phyloP scores from a whole-genome alignment of 2,888 invertebrate species.

The Leptinotarsa rubiginosa region DNA sequence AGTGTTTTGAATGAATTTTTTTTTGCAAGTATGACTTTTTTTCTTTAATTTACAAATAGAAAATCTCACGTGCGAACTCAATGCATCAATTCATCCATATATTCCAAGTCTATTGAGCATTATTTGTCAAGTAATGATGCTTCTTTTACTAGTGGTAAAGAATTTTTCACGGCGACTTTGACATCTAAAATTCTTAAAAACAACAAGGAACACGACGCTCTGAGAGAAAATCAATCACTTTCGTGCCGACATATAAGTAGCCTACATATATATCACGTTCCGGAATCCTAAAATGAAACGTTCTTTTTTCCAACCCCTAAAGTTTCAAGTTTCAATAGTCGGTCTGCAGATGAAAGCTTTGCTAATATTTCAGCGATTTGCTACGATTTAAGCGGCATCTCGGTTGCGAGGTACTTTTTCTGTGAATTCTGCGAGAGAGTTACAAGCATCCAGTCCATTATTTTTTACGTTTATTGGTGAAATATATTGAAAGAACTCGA shows the following conservation, averaged over 20 bases:
- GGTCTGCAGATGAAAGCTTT: constrained; percentile 58
- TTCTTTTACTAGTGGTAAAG: neutral
- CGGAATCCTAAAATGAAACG: constrained; percentile 49
- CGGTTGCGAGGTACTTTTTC: constrained; percentile 26
- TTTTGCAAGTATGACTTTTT: too few relatives aligned
- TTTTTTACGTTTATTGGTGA: constrained; percentile 44
- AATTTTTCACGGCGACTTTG: constrained; percentile 15
- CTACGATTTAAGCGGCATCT: constrained; percentile 50
- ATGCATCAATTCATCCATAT: too few relatives aligned
- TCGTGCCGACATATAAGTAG: constrained; percentile 54
- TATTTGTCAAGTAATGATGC: too few relatives aligned
- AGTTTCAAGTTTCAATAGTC: constrained; percentile 58
- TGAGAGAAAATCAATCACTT: constrained; percentile 56
- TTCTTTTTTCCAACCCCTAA: constrained; percentile 51
- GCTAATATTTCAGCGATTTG: constrained; percentile 60
- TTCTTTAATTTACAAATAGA: too few relatives aligned
- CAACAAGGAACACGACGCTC: constrained; percentile 44
- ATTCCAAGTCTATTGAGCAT: too few relatives aligned
- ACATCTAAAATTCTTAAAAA: constrained; percentile 29
- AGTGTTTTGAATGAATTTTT: too few relatives aligned
- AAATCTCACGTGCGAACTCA: too few relatives aligned
- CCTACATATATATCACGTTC: constrained; percentile 51
- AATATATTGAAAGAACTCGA: constrained; percentile 40
- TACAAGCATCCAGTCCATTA: constrained; percentile 40
- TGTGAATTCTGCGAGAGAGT: constrained; percentile 40